Conservation (phyloP, 2,888 invertebrate species). For the Rhagophthalmus giganteus region DNA sequence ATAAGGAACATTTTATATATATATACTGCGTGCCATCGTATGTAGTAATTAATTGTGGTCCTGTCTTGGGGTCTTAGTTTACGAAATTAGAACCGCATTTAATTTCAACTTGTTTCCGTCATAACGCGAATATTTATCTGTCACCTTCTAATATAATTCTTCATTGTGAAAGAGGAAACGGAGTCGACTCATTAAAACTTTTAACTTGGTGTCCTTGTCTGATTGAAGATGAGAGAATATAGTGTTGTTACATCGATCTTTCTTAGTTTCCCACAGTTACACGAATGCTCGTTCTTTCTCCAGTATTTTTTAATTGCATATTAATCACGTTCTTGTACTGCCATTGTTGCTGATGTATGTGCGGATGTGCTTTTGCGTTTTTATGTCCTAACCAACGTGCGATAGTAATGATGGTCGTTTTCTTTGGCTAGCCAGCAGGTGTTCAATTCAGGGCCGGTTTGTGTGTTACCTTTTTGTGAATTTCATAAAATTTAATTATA, state of each 20-base stretch:
- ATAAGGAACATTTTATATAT: too few species aligned
- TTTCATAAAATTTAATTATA: constrained; percentile 39
- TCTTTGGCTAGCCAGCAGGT: constrained; percentile 31
- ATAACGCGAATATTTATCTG: constrained; percentile 1
- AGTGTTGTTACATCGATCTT: constrained; percentile 4
- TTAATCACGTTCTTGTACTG: constrained; percentile 15
- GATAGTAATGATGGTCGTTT: constrained; percentile 11
- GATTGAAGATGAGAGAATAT: constrained; percentile 5
- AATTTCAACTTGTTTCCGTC: constrained; percentile 3
- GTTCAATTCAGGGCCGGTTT: constrained; percentile 28
- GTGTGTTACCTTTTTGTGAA: constrained; percentile 24
- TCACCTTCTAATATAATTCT: not conserved
- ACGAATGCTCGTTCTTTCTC: constrained; percentile 6
- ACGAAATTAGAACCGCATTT: constrained; percentile 5
- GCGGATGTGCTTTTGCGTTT: constrained; percentile 18
- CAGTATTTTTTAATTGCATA: constrained; percentile 9
- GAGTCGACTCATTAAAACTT: not conserved
- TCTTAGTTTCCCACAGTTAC: constrained; percentile 3
- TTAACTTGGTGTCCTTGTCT: constrained; percentile 4
- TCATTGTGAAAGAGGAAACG: constrained; percentile 1
- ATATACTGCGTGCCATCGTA: too few species aligned
- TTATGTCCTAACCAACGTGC: constrained; percentile 7
- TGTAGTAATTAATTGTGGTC: constrained; percentile 3
- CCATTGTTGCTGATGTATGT: constrained; percentile 14
- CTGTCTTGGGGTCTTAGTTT: constrained; percentile 1